Base-by-base conservation (phyloP, 1,140 invertebrate species). In the Pissodes strobi region DNA sequence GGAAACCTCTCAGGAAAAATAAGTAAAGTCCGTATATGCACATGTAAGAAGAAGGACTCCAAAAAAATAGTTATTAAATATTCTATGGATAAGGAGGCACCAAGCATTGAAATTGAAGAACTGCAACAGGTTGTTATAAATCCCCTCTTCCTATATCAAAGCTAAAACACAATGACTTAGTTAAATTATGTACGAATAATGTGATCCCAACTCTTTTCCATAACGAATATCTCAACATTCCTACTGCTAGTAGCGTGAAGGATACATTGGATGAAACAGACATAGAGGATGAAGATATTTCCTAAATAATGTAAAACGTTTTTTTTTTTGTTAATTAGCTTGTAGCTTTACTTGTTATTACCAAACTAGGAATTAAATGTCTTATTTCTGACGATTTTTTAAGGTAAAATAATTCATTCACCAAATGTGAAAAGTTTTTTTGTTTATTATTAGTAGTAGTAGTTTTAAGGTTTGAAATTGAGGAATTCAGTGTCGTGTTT, bases 221-320 rank as follows among this genome's bases (percentile, higher is more conserved):
- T 17, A 43, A 43, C 39, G 39, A 43, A 43, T 43, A 43, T 43
- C 4, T 43, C 15, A 43, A 17, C 39, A n/a, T 43, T 43, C 39
- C 39, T 17, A n/a, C 39, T 43, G 15, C 39, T 43, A 43, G 39
- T 43, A 43, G 13, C 39, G 39, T 43, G 13, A 43, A 17, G 15
- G 39, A 43, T 43, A 43, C 39, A 17, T 43, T 43, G 15, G 39
- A 9, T 43, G 39, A 43, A 43, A 43, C 39, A 43, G 39, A 43
- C 15, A 43, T 17, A 12, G 39, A 43, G 39, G 39, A 43, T 43
- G 9, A 43, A 17, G 5, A 43, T 5, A 43, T 43, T 43, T 43
- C 5, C 39, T 6, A 43, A 43, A 43, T 17, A 17, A 6, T n/a
- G n/a, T n/a, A n/a, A 17, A 43, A 43, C 5, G 13, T 9, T n/a